Conservation (phyloP, 2,888 invertebrate species). For the Cancer borealis region DNA sequence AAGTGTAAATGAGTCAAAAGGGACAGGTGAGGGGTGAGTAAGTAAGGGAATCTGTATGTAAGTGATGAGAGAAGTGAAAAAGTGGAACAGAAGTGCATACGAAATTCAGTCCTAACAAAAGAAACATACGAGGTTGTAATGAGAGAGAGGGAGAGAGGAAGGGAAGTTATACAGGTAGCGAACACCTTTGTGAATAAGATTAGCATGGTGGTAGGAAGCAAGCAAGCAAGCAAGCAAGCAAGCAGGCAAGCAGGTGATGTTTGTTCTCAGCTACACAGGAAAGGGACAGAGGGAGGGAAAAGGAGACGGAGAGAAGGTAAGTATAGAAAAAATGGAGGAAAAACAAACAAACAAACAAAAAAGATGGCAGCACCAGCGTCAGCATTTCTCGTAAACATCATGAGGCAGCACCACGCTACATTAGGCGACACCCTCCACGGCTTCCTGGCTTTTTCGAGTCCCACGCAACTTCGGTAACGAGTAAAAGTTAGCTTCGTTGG, state of each 20-base stretch:
- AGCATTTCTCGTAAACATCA: slow-evolving; percentile 32
- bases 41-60: neutral
- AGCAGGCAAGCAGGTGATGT: neutral
- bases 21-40: neutral
- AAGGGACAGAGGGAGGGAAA: neutral
- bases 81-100: neutral
- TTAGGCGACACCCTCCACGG: slow-evolving; percentile 40
- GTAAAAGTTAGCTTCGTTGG: slow-evolving; percentile 34
- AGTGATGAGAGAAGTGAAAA: neutral
- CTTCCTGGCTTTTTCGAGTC: slow-evolving; percentile 37
- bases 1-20: neutral
- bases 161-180: neutral
- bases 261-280: too few species aligned
- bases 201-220: neutral
- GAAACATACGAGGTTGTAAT: neutral
- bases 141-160: neutral
- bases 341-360: neutral
- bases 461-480: slow-evolving; percentile 35
- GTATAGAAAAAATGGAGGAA: neutral
- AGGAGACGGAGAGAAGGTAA: neutral
- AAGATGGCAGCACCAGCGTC: neutral
- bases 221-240: neutral
- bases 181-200: neutral
- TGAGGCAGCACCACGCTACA: slow-evolving; percentile 20
- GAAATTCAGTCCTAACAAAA: neutral